Evolutionary conservation across 2,888 invertebrate genomes (phyloP).

Genomic region (Danaus chrysippus): DNA sequence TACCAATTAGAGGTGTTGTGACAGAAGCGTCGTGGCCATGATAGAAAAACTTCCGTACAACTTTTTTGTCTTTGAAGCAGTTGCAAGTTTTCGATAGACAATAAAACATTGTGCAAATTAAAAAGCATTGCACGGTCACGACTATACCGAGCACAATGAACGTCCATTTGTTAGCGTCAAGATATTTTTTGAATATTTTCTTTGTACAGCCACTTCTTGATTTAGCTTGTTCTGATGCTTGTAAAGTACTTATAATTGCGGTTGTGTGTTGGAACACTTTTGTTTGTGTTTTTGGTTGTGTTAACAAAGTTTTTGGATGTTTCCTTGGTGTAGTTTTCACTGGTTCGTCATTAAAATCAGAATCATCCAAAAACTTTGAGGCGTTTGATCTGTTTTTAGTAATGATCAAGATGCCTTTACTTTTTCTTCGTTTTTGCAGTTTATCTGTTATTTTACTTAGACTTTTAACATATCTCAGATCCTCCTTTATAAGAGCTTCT

Average conservation of each 20-base stretch:
- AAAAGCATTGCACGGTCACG: conserved; percentile 49
- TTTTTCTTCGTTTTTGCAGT: conserved; percentile 31
- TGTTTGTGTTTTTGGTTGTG: conserved; percentile 6
- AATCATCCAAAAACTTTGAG: conserved; percentile 19
- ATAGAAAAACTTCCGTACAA: conserved; percentile 54
- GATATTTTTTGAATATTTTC: conserved; percentile 26
- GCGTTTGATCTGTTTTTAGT: conserved; percentile 31
- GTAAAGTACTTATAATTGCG: not conserved
- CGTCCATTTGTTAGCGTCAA: conserved; percentile 41
- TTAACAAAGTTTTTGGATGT: not conserved
- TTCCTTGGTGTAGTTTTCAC: conserved; percentile 13
- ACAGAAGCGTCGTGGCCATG: conserved; percentile 60
- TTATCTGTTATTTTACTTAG: conserved; percentile 30
- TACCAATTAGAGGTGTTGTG: conserved; percentile 62
- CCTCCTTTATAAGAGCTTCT: conserved; percentile 43
- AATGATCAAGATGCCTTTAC: conserved; percentile 50
- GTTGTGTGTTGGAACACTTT: not conserved
- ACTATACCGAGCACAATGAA: conserved; percentile 41
- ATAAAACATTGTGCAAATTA: conserved; percentile 53
- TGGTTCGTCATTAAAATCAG: conserved; percentile 17
- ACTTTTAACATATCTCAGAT: conserved; percentile 49
- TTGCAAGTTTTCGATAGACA: conserved; percentile 44
- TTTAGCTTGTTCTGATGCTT: not conserved
- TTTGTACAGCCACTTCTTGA: conserved; percentile 14
- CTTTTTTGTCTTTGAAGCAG: conserved; percentile 42